Percentiles rank a stretch among this genome's conserved stretches.
These are phyloP conservation scores for Odontomachus brunneus DNA, from an alignment of 1,140 invertebrate genomes.

Conservation along the genomic window DNA sequence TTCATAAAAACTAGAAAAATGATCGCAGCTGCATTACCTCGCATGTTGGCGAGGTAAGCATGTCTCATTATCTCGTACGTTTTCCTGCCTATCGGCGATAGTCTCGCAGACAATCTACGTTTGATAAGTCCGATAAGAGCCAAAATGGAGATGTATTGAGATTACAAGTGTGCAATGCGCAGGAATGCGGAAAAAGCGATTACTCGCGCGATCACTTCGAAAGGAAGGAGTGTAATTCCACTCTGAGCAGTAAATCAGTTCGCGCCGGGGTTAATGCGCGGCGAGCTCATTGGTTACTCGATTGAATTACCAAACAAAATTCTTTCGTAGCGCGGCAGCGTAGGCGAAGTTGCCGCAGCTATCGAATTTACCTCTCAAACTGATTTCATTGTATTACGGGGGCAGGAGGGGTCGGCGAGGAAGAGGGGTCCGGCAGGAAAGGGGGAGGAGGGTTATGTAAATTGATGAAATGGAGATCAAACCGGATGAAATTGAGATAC, in stretches of 20 bases:
- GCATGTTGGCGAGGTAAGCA: too few species aligned
- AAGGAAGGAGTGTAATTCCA: neutral
- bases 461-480: conserved; percentile 62
- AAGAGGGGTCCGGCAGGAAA: too few species aligned
- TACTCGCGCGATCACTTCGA: neutral
- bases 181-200: neutral
- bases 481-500: conserved; percentile 57
- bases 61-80: neutral
- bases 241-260: neutral
- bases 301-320: conserved; percentile 57
- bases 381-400: conserved; percentile 58
- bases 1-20: too few species aligned
- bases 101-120: too few species aligned
- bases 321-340: conserved; percentile 30
- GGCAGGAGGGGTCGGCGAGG: neutral
- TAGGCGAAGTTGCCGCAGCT: conserved; percentile 42
- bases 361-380: conserved; percentile 60
- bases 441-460: conserved; percentile 48
- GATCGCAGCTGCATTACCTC: too few species aligned
- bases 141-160: neutral
- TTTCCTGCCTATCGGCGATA: neutral
- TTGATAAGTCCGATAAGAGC: too few species aligned
- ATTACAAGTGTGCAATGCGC: neutral
- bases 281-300: conserved; percentile 1
- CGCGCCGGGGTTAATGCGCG: neutral